Evolutionary conservation across 2,797 vertebrate genomes (phyloP), one percentile per base, ranked within the genome.

Genomic region (Acrossocheilus fasciatus): DNA sequence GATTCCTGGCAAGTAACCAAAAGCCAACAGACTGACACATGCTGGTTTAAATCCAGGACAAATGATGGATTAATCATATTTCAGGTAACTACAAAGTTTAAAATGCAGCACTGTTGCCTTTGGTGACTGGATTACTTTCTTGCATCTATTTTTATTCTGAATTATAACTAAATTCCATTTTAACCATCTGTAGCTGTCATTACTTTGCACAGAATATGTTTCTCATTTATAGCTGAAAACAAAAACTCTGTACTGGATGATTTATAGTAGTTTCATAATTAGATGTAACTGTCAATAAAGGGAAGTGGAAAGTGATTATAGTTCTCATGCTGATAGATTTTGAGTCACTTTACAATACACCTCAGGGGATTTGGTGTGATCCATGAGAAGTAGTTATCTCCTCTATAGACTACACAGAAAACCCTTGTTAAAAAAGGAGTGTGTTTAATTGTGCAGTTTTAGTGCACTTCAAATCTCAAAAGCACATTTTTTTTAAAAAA

Each of bases 1-100:
- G 79, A 88, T 85, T 85, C 82, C 75, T 87, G 82, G 77, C 83
- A 77, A n/a, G 50, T 82, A 90, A 89, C 88, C 81, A 87, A 87
- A 86, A 74, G 23, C 50, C 23, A 43, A 84, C n/a, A 70, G 72
- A 73, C 26, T 23, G 50, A 64, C 77, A 82, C 43, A 41, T 59
- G 30, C 82, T 70, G 30, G 20, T 26, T 76, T 76, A 64, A 76
- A 84, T 66, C 30, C 20, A 64, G 6, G 34, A 4, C 41, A 76
- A 76, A 26, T 18, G 0, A 62, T 18, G 14, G 0, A 43, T 41
- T 18, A n/a, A 34, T 59, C 36, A 45, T 9, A 34, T 69, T 52
- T 68, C 7, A 43, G n/a, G n/a, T 59, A 70, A 54, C 15, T 9
- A 12, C 6, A 59, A 30, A 20, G 47, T n/a, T 54, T 70, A 9